Evolutionary conservation across 64 coral and sea anemone species (phyloP).

Genomic region (Catalaphyllia jardinei): DNA sequence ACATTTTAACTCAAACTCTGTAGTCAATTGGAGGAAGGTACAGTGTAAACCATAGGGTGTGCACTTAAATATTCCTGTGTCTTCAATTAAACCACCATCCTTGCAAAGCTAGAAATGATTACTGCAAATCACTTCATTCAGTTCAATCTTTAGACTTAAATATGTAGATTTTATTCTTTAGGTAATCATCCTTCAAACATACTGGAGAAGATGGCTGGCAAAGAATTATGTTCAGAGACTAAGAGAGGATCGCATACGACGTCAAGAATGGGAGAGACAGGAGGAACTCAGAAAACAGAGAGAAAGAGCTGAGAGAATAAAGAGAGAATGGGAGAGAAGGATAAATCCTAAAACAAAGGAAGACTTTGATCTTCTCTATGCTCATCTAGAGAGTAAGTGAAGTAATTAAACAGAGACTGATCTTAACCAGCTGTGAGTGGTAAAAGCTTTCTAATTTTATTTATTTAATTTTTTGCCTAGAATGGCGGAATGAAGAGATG

Average conservation of each 20-base stretch:
- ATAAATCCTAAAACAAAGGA: conserved; percentile 90
- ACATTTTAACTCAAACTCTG: too few species aligned
- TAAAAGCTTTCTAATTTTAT: too few species aligned
- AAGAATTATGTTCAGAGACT: conserved; percentile 86
- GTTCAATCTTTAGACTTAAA: not conserved
- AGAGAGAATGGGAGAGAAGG: conserved; percentile 94
- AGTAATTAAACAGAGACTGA: too few species aligned
- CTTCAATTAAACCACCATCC: too few species aligned
- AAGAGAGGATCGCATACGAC: conserved; percentile 51
- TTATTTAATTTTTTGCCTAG: conserved; percentile 43
- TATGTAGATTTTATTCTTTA: not conserved
- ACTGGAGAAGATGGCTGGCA: conserved; percentile 97
- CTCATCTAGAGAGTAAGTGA: conserved; percentile 90
- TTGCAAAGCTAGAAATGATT: not conserved
- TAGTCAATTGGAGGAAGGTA: too few species aligned
- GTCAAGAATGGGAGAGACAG: conserved; percentile 86
- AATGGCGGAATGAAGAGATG: conserved; percentile 97
- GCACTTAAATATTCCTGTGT: too few species aligned
- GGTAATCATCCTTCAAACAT: conserved; percentile 94
- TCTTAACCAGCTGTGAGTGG: not conserved
- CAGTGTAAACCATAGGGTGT: too few species aligned
- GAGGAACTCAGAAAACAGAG: conserved; percentile 83
- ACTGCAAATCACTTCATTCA: not conserved
- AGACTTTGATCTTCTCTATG: conserved; percentile 96
- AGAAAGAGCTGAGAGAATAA: conserved; percentile 91